A percentile compares a stretch with the other conserved stretches of the same genome.
Conservation (phyloP, 2,797 vertebrate species). For the Sibirionetta formosa region DNA sequence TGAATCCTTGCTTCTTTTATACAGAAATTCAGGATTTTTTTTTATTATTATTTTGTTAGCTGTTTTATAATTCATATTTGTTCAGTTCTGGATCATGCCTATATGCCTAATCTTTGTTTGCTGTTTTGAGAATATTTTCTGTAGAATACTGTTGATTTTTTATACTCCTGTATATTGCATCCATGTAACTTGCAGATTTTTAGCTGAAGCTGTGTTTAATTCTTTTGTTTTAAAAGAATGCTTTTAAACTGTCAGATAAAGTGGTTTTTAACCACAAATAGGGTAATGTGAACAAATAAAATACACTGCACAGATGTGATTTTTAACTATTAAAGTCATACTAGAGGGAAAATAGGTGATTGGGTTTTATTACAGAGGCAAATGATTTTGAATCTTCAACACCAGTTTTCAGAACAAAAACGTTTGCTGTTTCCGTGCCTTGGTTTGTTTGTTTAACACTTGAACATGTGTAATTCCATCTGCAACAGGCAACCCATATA, state of each 20-base stretch:
- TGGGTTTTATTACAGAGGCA: constrained; percentile 6
- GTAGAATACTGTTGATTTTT: constrained; percentile 57
- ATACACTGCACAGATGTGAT: constrained; percentile 68
- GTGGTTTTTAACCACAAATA: constrained; percentile 79
- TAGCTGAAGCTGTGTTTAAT: constrained; percentile 71
- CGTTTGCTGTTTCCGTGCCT: neutral
- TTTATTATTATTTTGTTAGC: constrained; percentile 23
- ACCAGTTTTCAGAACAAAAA: neutral
- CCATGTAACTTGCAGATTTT: constrained; percentile 63
- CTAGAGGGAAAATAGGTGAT: neutral
- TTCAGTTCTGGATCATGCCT: constrained; percentile 41
- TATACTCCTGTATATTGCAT: constrained; percentile 64
- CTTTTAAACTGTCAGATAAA: constrained; percentile 79
- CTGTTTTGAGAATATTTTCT: constrained; percentile 58
- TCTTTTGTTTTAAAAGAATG: constrained; percentile 79
- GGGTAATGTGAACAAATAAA: constrained; percentile 83
- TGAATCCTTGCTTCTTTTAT: constrained; percentile 82
- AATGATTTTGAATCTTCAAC: neutral
- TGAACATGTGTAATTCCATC: neutral
- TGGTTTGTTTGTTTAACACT: neutral
- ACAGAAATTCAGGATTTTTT: constrained; percentile 17
- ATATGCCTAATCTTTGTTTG: constrained; percentile 67
- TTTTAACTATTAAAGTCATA: constrained; percentile 62
- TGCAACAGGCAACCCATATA: neutral
- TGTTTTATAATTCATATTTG: constrained; percentile 10